A percentile compares a stretch with the other conserved stretches of the same genome.
These are phyloP conservation scores for Drosophila triauraria DNA, from an alignment of 1,140 invertebrate genomes.

Conservation along the genomic window DNA sequence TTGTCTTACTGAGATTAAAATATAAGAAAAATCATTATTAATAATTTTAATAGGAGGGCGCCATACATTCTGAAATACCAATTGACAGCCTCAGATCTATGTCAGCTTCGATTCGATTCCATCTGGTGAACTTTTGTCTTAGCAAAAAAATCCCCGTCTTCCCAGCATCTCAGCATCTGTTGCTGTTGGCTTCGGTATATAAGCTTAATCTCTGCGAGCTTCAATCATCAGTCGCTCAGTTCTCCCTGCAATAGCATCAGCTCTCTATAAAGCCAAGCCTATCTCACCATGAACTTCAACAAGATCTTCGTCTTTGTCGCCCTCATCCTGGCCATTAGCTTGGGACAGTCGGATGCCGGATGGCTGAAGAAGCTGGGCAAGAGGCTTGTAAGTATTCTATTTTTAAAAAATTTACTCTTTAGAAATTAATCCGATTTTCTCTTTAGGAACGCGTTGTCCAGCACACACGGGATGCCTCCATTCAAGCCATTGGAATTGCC, in stretches of 20 bases:
- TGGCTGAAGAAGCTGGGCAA: constrained; percentile 78
- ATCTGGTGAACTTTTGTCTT: constrained; percentile 18
- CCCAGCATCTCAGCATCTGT: constrained; percentile 27
- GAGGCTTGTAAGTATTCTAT: constrained; percentile 60
- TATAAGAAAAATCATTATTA: background rate
- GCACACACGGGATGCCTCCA: constrained; percentile 76
- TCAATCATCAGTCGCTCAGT: constrained; percentile 36
- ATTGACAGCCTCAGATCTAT: background rate
- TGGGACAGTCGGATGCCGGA: constrained; percentile 70
- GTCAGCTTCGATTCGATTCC: background rate
- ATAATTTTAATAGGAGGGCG: background rate
- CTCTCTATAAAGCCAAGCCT: background rate
- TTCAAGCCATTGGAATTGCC: constrained; percentile 70
- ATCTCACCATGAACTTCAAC: constrained; percentile 73
- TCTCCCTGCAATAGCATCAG: constrained; percentile 15
- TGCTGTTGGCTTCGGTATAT: constrained; percentile 34
- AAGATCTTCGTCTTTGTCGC: constrained; percentile 74
- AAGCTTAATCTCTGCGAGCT: constrained; percentile 3
- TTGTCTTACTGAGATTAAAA: background rate
- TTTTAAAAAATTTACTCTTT: background rate
- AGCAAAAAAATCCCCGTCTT: constrained; percentile 41
- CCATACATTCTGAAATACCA: background rate
- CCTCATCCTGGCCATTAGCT: constrained; percentile 63
- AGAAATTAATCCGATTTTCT: background rate
- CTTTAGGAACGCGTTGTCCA: constrained; percentile 76